Evolutionary conservation across 2,888 invertebrate genomes (phyloP).

Genomic region (Caenorhabditis sulstoni): DNA sequence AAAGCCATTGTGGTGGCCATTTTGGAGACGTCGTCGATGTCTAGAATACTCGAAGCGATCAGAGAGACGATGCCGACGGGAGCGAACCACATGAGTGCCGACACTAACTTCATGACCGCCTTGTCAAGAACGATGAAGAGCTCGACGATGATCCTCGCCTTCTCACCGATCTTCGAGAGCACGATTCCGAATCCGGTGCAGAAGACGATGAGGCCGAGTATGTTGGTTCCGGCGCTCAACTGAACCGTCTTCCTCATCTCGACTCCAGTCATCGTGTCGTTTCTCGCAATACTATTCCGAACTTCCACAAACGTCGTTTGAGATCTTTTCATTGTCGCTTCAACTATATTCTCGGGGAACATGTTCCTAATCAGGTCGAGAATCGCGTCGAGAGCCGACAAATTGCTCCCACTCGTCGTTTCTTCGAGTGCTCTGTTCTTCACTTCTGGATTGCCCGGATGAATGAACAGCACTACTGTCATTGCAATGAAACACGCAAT

Average conservation of each 20-base stretch:
- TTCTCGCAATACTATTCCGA: slow-evolving; percentile 19
- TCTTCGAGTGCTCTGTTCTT: slow-evolving; percentile 20
- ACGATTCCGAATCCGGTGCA: slow-evolving; percentile 91
- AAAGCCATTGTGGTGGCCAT: slow-evolving; percentile 74
- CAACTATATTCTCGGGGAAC: slow-evolving; percentile 57
- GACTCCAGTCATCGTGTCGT: slow-evolving; percentile 5
- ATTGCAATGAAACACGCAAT: slow-evolving; percentile 46
- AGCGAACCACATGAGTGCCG: slow-evolving; percentile 81
- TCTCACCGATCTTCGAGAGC: slow-evolving; percentile 88
- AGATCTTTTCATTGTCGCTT: slow-evolving; percentile 58
- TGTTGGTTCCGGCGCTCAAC: slow-evolving; percentile 56
- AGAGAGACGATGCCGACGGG: slow-evolving; percentile 86
- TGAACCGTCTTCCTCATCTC: slow-evolving; percentile 39
- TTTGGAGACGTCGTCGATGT: slow-evolving; percentile 83
- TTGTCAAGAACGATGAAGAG: slow-evolving; percentile 91
- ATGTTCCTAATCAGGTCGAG: slow-evolving; percentile 56
- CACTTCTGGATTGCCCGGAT: slow-evolving; percentile 54
- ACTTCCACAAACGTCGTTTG: slow-evolving; percentile 40
- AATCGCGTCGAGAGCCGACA: slow-evolving; percentile 51
- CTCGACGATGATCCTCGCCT: slow-evolving; percentile 87
- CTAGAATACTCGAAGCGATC: slow-evolving; percentile 85
- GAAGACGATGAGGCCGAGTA: slow-evolving; percentile 88
- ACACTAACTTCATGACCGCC: slow-evolving; percentile 87
- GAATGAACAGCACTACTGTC: slow-evolving; percentile 33
- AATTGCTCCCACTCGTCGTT: background rate